Conservation (phyloP, 1,140 invertebrate species). For the Papilio polyxenes region DNA sequence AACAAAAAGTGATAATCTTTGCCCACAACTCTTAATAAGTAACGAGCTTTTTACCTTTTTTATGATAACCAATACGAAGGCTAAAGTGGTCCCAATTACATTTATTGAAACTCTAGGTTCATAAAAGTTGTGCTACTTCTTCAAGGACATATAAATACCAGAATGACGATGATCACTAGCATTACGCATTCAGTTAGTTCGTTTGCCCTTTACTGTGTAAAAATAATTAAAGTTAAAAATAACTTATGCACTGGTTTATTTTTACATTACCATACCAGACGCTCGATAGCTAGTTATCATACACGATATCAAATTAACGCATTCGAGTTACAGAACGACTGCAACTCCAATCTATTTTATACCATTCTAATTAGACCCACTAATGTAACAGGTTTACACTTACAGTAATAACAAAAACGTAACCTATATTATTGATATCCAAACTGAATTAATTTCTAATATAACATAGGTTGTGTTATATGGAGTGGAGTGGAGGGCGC, state of each 20-base stretch:
- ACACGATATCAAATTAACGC: slow-evolving; percentile 13
- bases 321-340: slow-evolving; percentile 1
- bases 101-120: neutral
- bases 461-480: too few species aligned
- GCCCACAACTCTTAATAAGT: neutral
- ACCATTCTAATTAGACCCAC: slow-evolving; percentile 5
- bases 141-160: slow-evolving; percentile 6
- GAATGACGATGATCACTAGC: neutral
- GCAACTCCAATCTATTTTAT: neutral
- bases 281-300: slow-evolving; percentile 4
- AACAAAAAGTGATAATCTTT: neutral
- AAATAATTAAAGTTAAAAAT: slow-evolving; percentile 25
- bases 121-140: neutral
- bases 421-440: neutral
- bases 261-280: slow-evolving; percentile 25
- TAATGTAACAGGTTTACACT: neutral
- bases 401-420: neutral
- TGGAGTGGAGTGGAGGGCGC: too few species aligned
- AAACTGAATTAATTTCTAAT: too few species aligned
- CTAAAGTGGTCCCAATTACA: neutral
- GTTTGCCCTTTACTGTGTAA: neutral
- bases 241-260: slow-evolving; percentile 25
- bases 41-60: neutral
- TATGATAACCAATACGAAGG: neutral
- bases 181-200: neutral